Evolutionary conservation across 2,113 vertebrate species (phyloP), one percentile per base, ranked within the genome.

Genomic region (Paedocypris sp.): DNA sequence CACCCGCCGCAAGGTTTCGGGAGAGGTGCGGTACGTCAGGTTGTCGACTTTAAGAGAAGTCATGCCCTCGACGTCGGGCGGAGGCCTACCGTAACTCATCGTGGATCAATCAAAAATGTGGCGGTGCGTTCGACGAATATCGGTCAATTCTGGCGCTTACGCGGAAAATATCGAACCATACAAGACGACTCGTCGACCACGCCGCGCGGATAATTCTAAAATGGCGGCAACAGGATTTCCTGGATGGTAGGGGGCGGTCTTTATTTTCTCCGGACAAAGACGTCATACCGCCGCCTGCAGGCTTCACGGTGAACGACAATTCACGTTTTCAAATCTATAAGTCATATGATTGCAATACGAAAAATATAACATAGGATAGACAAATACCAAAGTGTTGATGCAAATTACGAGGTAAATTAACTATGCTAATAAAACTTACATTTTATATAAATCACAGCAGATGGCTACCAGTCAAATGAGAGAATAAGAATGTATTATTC

Each of bases 31-130:
- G 78, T 97, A 97, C 1, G 94, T 97, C 60, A 97, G 79, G 75
- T 97, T 97, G 68, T 97, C 94, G 74, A 97, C 94, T 80, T 96
- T 97, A 15, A 97, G 85, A 13, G 93, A 95, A 71, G 90, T 92
- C 93, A 97, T 97, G 64, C 91, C 93, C 77, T 97, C 92, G 53
- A 97, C 92, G 39, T 96, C 91, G 28, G 94, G 93, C 12, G 94
- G 92, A 72, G 92, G 89, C 19, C 91, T 86, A 16, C 92, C 92
- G 89, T 93, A 97, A 61, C 88, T 96, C 92, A 96, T 94, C 61
- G 45, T 15, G 7, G 11, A 18, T 2, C 2, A 39, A 46, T 6
- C n/a, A 35, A 38, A 13, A 20, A 36, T 32, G 15, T 18, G 8
- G 26, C 39, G 13, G 19, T n/a, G 15, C 10, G 19, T n/a, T 39